These are phyloP conservation scores for Calycopis cecrops DNA, from an alignment of 1,140 invertebrate genomes.

Conservation along the genomic window DNA sequence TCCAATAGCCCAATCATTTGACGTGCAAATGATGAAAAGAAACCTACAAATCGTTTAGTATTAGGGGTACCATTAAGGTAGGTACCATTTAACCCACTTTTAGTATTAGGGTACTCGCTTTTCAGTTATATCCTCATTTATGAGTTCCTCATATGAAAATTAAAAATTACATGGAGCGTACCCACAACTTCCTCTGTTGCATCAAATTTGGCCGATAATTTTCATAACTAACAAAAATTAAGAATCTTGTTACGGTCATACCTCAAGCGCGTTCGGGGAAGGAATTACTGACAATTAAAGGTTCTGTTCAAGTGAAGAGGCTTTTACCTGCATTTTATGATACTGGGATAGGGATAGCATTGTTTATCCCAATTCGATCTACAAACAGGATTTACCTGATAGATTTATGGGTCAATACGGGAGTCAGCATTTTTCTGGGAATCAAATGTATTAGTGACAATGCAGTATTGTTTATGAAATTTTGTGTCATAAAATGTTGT, in stretches of 20 bases:
- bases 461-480: not conserved
- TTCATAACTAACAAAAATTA: slow-evolving; percentile 9
- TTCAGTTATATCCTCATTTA: no score
- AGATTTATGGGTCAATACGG: slow-evolving; percentile 11
- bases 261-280: slow-evolving; percentile 45
- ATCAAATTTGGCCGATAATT: not conserved
- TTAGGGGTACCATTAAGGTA: no score
- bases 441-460: not conserved
- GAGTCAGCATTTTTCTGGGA: not conserved
- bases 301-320: slow-evolving; percentile 58
- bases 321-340: slow-evolving; percentile 63
- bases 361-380: slow-evolving; percentile 57
- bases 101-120: no score
- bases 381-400: slow-evolving; percentile 42
- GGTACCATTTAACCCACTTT: no score
- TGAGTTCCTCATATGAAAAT: no score
- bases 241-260: slow-evolving; percentile 18
- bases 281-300: slow-evolving; percentile 56
- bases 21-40: no score
- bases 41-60: no score
- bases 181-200: no score
- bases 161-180: no score
- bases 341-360: slow-evolving; percentile 39
- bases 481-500: slow-evolving; percentile 2
- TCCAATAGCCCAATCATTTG: no score